Evolutionary conservation across 2,113 vertebrate genomes (phyloP).

Genomic region (Larimichthys polyactis): DNA sequence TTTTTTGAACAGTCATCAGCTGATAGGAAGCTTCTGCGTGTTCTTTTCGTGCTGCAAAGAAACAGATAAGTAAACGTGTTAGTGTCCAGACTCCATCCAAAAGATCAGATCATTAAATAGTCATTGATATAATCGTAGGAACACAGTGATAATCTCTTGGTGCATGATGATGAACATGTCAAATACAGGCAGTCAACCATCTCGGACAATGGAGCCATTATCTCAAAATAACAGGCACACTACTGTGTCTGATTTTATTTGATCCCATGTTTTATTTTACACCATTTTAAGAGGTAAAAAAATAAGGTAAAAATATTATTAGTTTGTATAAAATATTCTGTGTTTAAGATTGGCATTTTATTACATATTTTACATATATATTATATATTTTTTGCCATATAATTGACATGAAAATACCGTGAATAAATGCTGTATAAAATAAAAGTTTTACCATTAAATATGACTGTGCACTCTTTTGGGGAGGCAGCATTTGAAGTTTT

Average conservation of each 20-base stretch:
- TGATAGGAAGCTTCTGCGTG: constrained; percentile 84
- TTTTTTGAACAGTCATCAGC: constrained; percentile 88
- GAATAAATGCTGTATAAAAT: too few relatives aligned
- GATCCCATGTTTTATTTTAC: background rate
- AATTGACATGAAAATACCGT: too few relatives aligned
- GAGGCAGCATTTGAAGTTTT: background rate
- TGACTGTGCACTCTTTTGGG: too few relatives aligned
- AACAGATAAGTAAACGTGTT: background rate
- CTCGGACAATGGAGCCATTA: constrained; percentile 55
- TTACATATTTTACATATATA: too few relatives aligned
- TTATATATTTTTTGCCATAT: too few relatives aligned
- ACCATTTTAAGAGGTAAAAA: background rate
- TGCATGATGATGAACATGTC: constrained; percentile 28
- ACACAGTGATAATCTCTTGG: constrained; percentile 21
- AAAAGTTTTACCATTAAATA: too few relatives aligned
- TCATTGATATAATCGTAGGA: constrained; percentile 14
- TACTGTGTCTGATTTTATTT: constrained; percentile 29
- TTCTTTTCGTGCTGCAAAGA: constrained; percentile 89
- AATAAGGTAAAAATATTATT: too few relatives aligned
- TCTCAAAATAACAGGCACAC: constrained; percentile 41
- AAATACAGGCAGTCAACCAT: constrained; percentile 57
- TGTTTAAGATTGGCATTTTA: too few relatives aligned
- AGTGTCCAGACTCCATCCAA: background rate
- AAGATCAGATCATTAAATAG: constrained; percentile 4
- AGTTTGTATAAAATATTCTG: too few relatives aligned